Conservation (phyloP, 2,113 vertebrate species). For the Seriola dumerili region DNA sequence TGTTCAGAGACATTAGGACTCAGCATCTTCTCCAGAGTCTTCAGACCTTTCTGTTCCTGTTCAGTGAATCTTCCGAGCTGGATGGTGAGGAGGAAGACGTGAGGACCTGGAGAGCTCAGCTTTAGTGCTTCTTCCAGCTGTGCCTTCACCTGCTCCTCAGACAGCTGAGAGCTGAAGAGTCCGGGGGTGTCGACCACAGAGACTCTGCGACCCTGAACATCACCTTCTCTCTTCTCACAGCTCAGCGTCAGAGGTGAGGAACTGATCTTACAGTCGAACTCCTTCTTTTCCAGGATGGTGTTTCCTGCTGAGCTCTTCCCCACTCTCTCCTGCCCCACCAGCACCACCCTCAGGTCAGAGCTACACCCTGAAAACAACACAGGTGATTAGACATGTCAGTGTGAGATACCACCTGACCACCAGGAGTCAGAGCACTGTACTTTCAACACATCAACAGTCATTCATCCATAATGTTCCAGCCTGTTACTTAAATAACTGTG, state of each 20-base stretch:
- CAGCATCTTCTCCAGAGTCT: not conserved
- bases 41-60: conserved; percentile 8
- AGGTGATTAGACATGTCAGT: not conserved
- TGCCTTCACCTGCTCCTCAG: not conserved
- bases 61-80: conserved; percentile 32
- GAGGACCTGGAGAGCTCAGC: conserved; percentile 31
- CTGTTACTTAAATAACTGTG: too few species aligned
- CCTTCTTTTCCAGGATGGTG: conserved; percentile 25
- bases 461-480: too few species aligned
- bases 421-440: too few species aligned
- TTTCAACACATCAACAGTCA: too few species aligned
- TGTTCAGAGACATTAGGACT: not conserved
- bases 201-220: not conserved
- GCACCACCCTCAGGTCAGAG: conserved; percentile 23
- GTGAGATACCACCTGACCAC: too few species aligned
- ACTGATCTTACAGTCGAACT: not conserved
- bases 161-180: not conserved
- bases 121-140: not conserved
- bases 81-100: conserved; percentile 28
- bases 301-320: conserved; percentile 45
- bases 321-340: conserved; percentile 42
- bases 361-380: conserved; percentile 9
- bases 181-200: conserved; percentile 23
- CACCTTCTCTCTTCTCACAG: not conserved
- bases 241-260: conserved; percentile 11